Evolutionary conservation across 2,888 invertebrate species (phyloP).

Genomic region (Pheosia tremula): DNA sequence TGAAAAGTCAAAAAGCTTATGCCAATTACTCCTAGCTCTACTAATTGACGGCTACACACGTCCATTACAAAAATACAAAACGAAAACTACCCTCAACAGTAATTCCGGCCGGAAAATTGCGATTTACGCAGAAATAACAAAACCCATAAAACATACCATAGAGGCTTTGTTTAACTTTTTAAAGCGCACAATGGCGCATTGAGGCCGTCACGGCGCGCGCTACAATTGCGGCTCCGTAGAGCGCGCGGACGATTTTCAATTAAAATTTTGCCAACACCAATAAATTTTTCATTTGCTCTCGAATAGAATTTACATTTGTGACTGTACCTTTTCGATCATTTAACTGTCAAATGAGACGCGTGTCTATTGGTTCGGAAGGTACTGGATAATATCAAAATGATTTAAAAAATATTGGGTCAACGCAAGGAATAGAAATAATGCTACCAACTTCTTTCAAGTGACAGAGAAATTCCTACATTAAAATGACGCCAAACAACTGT

Average conservation of each 20-base stretch:
- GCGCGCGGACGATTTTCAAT: conserved; percentile 14
- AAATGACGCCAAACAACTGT: too few species aligned
- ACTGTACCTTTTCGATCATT: not conserved
- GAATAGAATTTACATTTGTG: conserved; percentile 1
- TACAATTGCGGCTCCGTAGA: conserved; percentile 9
- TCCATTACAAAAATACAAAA: conserved; percentile 5
- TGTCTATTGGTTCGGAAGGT: not conserved
- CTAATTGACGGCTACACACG: not conserved
- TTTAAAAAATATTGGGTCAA: too few species aligned
- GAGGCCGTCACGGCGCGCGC: conserved; percentile 11
- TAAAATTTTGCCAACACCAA: conserved; percentile 66
- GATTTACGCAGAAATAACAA: conserved; percentile 8
- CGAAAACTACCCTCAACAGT: conserved; percentile 7
- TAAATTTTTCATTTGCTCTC: conserved; percentile 65
- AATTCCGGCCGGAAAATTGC: conserved; percentile 8
- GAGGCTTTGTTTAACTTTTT: conserved; percentile 10
- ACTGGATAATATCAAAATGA: too few species aligned
- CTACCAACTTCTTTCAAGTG: not conserved
- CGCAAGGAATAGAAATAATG: not conserved
- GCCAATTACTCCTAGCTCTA: too few species aligned
- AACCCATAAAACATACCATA: conserved; percentile 5
- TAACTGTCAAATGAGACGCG: conserved; percentile 57
- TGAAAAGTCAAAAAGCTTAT: too few species aligned
- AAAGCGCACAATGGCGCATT: conserved; percentile 9
- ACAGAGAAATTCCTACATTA: too few species aligned